phyloP scores from a whole-genome alignment of 2,797 vertebrate species.

The Sebastes goodei region DNA sequence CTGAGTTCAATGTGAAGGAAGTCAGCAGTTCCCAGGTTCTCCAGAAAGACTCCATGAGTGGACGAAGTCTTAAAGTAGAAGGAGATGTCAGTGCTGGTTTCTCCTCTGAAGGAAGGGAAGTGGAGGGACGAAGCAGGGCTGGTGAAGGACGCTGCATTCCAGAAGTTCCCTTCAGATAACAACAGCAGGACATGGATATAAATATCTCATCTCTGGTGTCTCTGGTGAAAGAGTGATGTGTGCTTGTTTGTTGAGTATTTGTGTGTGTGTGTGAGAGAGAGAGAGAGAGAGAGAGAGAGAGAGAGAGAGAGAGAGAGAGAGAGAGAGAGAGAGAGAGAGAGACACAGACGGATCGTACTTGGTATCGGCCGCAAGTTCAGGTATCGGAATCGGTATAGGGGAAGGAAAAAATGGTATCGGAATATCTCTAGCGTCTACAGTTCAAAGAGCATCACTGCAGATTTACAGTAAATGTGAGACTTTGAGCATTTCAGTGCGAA shows the following conservation, averaged over 20 bases:
- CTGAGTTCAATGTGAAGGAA: slow-evolving; percentile 93
- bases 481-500: slow-evolving; percentile 8
- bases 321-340: too few species aligned
- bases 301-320: too few species aligned
- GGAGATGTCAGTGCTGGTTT: slow-evolving; percentile 93
- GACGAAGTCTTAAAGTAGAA: slow-evolving; percentile 98
- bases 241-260: too few species aligned
- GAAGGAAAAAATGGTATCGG: too few species aligned
- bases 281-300: background rate
- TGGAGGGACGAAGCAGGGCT: slow-evolving; percentile 92
- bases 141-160: slow-evolving; percentile 93
- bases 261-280: background rate
- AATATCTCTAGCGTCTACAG: background rate
- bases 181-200: background rate
- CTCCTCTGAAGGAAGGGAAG: slow-evolving; percentile 91
- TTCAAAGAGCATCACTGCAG: background rate
- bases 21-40: slow-evolving; percentile 89
- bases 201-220: background rate
- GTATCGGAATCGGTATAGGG: too few species aligned
- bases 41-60: slow-evolving; percentile 91
- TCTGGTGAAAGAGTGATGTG: background rate
- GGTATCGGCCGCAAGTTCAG: too few species aligned
- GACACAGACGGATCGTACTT: too few species aligned
- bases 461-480: slow-evolving; percentile 1
- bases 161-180: slow-evolving; percentile 86